These are phyloP conservation scores for Tichodroma muraria DNA, from an alignment of 2,113 vertebrate genomes.

Conservation along the genomic window DNA sequence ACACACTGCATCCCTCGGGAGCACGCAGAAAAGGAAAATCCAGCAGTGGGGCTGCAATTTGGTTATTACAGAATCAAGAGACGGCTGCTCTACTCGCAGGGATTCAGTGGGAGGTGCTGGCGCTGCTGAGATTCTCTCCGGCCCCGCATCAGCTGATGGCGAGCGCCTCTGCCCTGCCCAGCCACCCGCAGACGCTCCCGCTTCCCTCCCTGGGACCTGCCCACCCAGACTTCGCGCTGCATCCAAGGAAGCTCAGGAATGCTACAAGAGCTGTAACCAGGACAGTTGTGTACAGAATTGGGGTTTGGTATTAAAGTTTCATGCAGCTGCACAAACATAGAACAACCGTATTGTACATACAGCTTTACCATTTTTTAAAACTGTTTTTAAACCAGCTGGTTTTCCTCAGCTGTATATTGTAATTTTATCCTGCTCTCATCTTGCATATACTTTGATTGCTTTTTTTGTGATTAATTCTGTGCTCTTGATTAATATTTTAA, in stretches of 20 bases:
- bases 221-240: neutral
- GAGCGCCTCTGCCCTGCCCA: neutral
- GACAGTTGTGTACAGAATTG: neutral
- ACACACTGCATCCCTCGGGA: neutral
- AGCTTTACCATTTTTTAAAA: neutral
- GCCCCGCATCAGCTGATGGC: neutral
- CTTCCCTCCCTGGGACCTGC: neutral
- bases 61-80: neutral
- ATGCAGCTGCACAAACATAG: neutral
- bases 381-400: neutral
- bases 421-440: neutral
- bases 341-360: neutral
- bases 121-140: neutral
- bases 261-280: neutral
- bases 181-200: neutral
- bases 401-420: neutral
- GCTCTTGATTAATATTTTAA: neutral
- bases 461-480: neutral
- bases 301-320: neutral
- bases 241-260: neutral
- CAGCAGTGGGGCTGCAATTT: neutral
- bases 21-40: neutral
- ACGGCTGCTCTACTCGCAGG: neutral
- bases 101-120: neutral
- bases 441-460: neutral